These are phyloP conservation scores for Cryptosula pallasiana DNA, from an alignment of 2,888 invertebrate genomes.

Conservation along the genomic window DNA sequence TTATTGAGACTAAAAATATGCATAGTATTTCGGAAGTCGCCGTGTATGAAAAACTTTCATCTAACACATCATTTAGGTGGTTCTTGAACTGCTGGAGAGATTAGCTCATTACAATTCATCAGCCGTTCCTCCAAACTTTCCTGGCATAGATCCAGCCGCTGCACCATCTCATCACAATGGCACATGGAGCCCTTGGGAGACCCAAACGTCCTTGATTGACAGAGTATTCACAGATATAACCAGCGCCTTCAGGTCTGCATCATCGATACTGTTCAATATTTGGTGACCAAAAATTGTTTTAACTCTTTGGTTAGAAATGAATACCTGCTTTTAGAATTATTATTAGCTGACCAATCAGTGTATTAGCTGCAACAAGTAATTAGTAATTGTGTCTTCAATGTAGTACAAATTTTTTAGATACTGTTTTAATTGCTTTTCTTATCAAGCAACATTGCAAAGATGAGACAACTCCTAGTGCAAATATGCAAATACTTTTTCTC, in stretches of 20 bases:
- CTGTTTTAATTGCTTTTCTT: too few species aligned
- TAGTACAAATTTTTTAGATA: too few species aligned
- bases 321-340: too few species aligned
- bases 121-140: constrained; percentile 8
- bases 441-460: too few species aligned
- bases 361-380: too few species aligned
- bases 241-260: neutral
- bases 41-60: neutral
- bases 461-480: too few species aligned
- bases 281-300: neutral
- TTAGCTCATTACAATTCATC: constrained; percentile 1
- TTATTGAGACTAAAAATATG: too few species aligned
- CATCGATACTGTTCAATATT: neutral
- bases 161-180: neutral
- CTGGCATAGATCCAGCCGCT: neutral
- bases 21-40: too few species aligned
- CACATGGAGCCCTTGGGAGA: constrained; percentile 12
- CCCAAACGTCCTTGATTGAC: neutral
- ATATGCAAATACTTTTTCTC: too few species aligned
- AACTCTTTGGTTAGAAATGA: too few species aligned
- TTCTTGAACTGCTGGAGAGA: constrained; percentile 1
- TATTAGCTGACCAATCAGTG: too few species aligned
- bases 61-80: constrained; percentile 5
- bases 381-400: too few species aligned
- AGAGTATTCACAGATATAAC: neutral